Base-by-base conservation (phyloP, 2,797 vertebrate genomes). In the Chaunax sp. region DNA sequence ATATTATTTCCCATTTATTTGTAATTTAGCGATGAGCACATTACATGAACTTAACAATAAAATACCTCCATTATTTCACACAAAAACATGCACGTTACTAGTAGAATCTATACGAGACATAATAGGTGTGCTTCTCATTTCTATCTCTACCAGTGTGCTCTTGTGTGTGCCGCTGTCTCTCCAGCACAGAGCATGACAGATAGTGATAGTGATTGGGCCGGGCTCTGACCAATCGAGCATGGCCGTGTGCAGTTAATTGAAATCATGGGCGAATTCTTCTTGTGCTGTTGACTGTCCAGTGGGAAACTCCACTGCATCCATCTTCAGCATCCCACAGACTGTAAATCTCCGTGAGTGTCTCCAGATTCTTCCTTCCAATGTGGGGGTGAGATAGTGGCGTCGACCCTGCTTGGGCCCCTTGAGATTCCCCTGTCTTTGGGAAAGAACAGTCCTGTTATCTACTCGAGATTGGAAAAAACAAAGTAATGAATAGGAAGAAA, bases 181-280 rank as follows among this genome's bases (percentile, higher is more conserved):
- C 73, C 75, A 35, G 76, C 63, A 45, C 53, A 59, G 72, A 80
- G 75, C 69, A 75, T 92, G 92, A 91, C 88, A 84, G 86, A 92
- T 90, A 88, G 84, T 49, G 57, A 83, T 84, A 62, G 84, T 81
- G 88, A 86, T 85, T 88, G 84, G 87, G 81, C 75, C 68, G 77
- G 86, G 78, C 82, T 79, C 77, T 68, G 84, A 75, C 89, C 90
- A 90, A 91, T 93, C 81, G 85, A 92, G 88, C 87, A 33, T 84
- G 84, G 61, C 85, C 59, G 72, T 63, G 67, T 78, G 83, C 81
- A 91, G 82, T 92, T 94, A 92, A 92, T 94, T 93, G 88, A 93
- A 92, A 92, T 91, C 82, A 87, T 90, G 90, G 92, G 86, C 54
- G 57, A 91, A 91, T 87, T 85, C 76, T 78, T 89, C 83, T 84